A percentile compares a stretch with the other conserved stretches of the same genome.
Evolutionary conservation across 2,113 vertebrate species (phyloP).

Genomic region (Plestiodon gilberti): DNA sequence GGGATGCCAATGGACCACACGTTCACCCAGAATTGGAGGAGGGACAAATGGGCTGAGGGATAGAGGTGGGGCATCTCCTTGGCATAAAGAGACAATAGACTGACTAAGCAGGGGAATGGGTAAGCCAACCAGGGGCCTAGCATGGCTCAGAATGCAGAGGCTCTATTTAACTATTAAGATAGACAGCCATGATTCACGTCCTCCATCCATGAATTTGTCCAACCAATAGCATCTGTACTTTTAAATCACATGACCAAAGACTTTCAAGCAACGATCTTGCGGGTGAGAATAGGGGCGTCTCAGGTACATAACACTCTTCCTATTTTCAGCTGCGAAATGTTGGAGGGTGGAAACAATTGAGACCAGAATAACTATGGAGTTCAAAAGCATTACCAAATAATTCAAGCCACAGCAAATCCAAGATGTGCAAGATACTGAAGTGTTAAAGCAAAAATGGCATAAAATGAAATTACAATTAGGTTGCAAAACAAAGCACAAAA

Average conservation of each 20-base stretch:
- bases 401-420: neutral
- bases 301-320: neutral
- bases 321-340: neutral
- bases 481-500: neutral
- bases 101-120: neutral
- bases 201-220: neutral
- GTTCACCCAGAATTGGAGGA: neutral
- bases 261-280: neutral
- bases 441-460: neutral
- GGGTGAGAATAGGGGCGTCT: neutral
- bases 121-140: too few species aligned
- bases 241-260: neutral
- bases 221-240: neutral
- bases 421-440: neutral
- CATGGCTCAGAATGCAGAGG: neutral
- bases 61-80: neutral
- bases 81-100: neutral
- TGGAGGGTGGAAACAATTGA: neutral
- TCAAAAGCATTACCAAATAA: conserved; percentile 5
- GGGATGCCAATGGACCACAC: neutral
- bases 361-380: neutral
- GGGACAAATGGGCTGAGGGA: neutral
- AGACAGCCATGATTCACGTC: neutral
- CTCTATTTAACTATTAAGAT: neutral
- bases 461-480: conserved; percentile 3